phyloP scores from a whole-genome alignment of 2,113 vertebrate genomes.

The Erythrocercus mccallii region DNA sequence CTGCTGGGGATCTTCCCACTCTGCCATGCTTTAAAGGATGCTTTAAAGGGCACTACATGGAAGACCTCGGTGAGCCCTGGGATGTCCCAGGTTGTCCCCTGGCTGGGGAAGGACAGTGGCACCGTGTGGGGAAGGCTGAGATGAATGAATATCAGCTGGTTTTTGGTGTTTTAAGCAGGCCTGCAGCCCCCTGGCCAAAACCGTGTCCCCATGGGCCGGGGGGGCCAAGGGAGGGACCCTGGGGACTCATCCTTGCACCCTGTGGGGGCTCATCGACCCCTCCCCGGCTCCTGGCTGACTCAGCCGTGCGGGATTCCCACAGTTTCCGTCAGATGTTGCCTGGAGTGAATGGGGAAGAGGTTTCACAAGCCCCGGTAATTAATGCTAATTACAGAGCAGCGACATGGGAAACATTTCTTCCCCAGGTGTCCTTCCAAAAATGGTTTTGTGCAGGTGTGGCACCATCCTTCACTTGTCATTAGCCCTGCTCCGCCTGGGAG shows the following conservation, averaged over 20 bases:
- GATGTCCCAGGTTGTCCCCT: neutral
- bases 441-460: slow-evolving; percentile 50
- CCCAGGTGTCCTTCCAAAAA: slow-evolving; percentile 63
- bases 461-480: slow-evolving; percentile 32
- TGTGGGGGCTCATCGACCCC: neutral
- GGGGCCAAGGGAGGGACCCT: neutral
- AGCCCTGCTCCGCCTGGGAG: neutral
- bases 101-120: neutral
- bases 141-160: neutral
- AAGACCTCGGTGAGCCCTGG: neutral
- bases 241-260: neutral
- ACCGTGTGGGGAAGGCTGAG: neutral
- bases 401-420: slow-evolving; percentile 55
- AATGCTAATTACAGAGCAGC: slow-evolving; percentile 66
- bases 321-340: slow-evolving; percentile 41
- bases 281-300: slow-evolving; percentile 10
- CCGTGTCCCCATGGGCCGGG: neutral
- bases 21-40: fast-evolving
- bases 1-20: neutral
- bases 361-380: slow-evolving; percentile 61
- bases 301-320: slow-evolving; percentile 39
- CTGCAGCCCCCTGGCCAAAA: neutral
- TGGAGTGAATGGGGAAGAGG: slow-evolving; percentile 34
- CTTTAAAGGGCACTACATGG: neutral
- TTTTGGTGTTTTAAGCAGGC: neutral